phyloP scores from a whole-genome alignment of 2,888 invertebrate genomes.

The Synanthedon andrenaeformis region DNA sequence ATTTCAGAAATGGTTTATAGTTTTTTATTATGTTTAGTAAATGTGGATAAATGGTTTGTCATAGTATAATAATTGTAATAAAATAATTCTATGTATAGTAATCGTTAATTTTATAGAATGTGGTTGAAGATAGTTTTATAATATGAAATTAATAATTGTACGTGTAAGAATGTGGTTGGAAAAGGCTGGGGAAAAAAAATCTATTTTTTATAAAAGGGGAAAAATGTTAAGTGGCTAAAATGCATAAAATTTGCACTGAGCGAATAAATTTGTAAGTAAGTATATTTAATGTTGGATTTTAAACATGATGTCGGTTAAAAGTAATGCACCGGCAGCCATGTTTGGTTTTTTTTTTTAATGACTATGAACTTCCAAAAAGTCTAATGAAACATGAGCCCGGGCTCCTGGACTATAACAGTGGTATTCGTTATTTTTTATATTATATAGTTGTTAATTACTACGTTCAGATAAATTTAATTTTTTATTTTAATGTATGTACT shows the following conservation, averaged over 20 bases:
- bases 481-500: constrained; percentile 34
- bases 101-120: constrained; percentile 1
- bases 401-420: too few relatives aligned
- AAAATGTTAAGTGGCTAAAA: constrained; percentile 59
- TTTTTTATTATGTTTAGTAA: too few relatives aligned
- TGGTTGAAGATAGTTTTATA: constrained; percentile 26
- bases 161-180: constrained; percentile 21
- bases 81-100: constrained; percentile 4
- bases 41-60: too few relatives aligned
- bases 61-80: background rate
- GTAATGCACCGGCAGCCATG: too few relatives aligned
- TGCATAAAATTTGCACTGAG: constrained; percentile 26
- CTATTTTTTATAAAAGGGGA: constrained; percentile 49
- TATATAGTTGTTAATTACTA: background rate
- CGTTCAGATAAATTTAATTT: background rate
- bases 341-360: too few relatives aligned
- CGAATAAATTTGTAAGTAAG: background rate
- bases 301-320: background rate
- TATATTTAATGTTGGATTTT: background rate
- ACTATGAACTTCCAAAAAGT: too few relatives aligned
- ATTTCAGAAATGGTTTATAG: too few relatives aligned
- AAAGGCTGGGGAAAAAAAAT: background rate
- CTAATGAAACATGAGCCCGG: too few relatives aligned
- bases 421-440: too few relatives aligned
- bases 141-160: constrained; percentile 39